phyloP scores from a whole-genome alignment of 2,113 vertebrate genomes.

The Setophaga petechia region DNA sequence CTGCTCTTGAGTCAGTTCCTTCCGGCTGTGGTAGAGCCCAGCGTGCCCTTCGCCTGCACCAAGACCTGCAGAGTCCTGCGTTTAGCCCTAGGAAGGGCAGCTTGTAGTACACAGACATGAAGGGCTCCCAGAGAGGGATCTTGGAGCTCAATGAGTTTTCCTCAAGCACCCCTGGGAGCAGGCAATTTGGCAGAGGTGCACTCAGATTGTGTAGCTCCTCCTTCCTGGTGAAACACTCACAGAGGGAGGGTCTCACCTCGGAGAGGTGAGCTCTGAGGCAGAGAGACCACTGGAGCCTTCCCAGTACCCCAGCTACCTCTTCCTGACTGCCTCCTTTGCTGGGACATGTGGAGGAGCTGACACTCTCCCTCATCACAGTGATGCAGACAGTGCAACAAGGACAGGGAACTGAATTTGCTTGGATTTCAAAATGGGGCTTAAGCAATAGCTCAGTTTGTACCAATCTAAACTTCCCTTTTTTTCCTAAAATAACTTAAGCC shows the following conservation, averaged over 20 bases:
- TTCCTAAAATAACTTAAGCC: neutral
- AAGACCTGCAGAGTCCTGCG: rapidly evolving
- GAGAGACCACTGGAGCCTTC: neutral
- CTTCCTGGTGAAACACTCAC: neutral
- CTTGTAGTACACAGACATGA: rapidly evolving
- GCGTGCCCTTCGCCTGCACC: rapidly evolving
- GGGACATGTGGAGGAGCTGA: neutral
- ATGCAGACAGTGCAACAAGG: neutral
- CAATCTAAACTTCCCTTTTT: neutral
- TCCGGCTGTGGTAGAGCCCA: neutral
- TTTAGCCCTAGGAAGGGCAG: neutral
- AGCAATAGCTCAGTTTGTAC: neutral
- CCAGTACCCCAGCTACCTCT: neutral
- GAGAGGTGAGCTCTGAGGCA: neutral
- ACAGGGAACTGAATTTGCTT: neutral
- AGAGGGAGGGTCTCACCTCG: neutral
- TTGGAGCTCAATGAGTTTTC: neutral
- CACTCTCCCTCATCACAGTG: neutral
- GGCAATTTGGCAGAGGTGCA: neutral
- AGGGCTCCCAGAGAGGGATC: neutral
- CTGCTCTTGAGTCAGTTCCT: neutral
- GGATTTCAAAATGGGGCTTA: neutral
- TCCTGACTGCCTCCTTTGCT: neutral
- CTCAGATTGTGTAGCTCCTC: neutral
- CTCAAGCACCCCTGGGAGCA: neutral